phyloP scores from a whole-genome alignment of 2,797 vertebrate genomes.

The Zalophus californianus region DNA sequence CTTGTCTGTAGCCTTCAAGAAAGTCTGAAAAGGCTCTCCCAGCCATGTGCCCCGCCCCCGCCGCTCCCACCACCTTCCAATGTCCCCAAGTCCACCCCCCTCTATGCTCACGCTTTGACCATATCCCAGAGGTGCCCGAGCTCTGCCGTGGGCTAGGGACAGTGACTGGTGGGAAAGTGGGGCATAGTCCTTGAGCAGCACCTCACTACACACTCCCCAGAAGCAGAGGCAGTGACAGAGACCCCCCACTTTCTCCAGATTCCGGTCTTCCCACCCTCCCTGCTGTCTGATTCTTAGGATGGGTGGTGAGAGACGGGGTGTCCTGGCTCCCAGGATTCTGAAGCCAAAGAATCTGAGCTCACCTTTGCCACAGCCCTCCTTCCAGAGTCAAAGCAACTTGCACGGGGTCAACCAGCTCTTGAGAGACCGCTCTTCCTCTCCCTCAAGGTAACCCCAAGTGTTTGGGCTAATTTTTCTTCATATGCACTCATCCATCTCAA shows the following conservation, averaged over 20 bases:
- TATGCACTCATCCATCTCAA: not conserved
- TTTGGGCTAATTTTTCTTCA: not conserved
- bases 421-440: not conserved
- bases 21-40: conserved; percentile 76
- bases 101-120: not conserved
- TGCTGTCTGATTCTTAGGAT: not conserved
- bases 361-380: not conserved
- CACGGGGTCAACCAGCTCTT: not conserved
- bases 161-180: not conserved
- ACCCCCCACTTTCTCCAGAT: not conserved
- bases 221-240: not conserved
- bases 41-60: conserved; percentile 17
- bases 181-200: not conserved
- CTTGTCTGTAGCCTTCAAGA: conserved; percentile 84
- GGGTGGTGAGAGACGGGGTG: not conserved
- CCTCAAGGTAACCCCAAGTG: not conserved
- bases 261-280: not conserved
- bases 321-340: too few species aligned
- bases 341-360: not conserved
- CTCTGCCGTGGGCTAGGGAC: not conserved
- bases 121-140: not conserved
- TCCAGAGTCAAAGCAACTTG: not conserved
- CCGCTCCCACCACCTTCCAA: conserved; percentile 22
- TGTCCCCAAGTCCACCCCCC: conserved; percentile 58
- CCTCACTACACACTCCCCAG: not conserved